phyloP scores from a whole-genome alignment of 2,797 vertebrate species.

The Micropoecilia bifurca region DNA sequence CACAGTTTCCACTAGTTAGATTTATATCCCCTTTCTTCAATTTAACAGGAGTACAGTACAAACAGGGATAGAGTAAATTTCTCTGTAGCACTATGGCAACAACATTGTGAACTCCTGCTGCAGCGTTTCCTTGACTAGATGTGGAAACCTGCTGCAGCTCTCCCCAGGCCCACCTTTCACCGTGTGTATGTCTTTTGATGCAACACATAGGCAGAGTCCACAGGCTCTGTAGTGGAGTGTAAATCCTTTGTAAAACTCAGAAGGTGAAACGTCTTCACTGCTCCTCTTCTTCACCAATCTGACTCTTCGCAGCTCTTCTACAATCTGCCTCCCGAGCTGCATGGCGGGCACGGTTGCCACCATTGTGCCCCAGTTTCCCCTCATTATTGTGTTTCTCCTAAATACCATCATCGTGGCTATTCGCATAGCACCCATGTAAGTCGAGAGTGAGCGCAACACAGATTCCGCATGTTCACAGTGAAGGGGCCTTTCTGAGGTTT shows the following conservation, averaged over 20 bases:
- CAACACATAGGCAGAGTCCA: conserved; percentile 29
- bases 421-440: conserved; percentile 34
- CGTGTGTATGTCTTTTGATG: conserved; percentile 35
- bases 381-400: conserved; percentile 57
- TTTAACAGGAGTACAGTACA: conserved; percentile 4
- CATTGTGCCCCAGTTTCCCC: conserved; percentile 27
- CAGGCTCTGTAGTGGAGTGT: conserved; percentile 4
- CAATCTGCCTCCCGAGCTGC: conserved; percentile 69
- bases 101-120: conserved; percentile 19
- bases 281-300: conserved; percentile 53
- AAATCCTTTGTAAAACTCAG: conserved; percentile 37
- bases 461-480: conserved; percentile 13
- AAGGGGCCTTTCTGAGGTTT: conserved; percentile 20
- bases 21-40: background rate
- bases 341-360: conserved; percentile 32
- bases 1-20: background rate
- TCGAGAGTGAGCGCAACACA: conserved; percentile 23
- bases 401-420: conserved; percentile 65
- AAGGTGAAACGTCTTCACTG: conserved; percentile 31
- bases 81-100: conserved; percentile 3
- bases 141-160: conserved; percentile 28
- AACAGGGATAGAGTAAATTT: conserved; percentile 11
- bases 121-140: conserved; percentile 38
- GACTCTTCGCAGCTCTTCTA: conserved; percentile 73
- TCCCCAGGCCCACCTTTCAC: conserved; percentile 26